A percentile compares a stretch with the other conserved stretches of the same genome.
Conservation (phyloP, 2,113 vertebrate genomes). For the Haemorhous mexicanus region DNA sequence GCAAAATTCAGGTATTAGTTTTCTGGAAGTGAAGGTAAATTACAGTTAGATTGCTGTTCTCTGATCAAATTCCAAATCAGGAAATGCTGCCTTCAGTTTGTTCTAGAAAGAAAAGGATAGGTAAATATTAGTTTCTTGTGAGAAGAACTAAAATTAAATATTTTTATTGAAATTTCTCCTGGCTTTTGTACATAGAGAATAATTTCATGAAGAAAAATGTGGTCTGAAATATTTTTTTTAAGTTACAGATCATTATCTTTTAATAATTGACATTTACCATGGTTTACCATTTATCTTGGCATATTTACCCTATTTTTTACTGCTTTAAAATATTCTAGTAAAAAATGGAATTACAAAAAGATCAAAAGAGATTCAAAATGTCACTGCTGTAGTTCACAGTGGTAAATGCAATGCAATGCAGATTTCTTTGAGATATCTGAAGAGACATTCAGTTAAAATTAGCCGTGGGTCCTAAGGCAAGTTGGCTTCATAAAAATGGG, state of each 20-base stretch:
- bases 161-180: not conserved
- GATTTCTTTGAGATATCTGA: not conserved
- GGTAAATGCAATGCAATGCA: not conserved
- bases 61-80: not conserved
- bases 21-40: not conserved
- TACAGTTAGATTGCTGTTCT: not conserved
- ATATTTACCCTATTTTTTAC: not conserved
- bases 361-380: not conserved
- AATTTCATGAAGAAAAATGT: not conserved
- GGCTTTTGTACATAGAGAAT: not conserved
- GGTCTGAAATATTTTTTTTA: not conserved
- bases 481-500: not conserved
- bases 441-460: not conserved
- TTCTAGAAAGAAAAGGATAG: not conserved
- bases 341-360: not conserved
- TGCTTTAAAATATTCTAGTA: not conserved
- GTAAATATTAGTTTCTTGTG: not conserved
- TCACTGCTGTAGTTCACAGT: not conserved
- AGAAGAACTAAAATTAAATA: not conserved
- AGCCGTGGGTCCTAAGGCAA: not conserved
- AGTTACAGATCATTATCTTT: not conserved
- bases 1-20: not conserved
- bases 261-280: not conserved
- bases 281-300: not conserved
- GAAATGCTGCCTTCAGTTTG: not conserved